Conservation (phyloP, 2,888 invertebrate species). For the Abscondita cerata region DNA sequence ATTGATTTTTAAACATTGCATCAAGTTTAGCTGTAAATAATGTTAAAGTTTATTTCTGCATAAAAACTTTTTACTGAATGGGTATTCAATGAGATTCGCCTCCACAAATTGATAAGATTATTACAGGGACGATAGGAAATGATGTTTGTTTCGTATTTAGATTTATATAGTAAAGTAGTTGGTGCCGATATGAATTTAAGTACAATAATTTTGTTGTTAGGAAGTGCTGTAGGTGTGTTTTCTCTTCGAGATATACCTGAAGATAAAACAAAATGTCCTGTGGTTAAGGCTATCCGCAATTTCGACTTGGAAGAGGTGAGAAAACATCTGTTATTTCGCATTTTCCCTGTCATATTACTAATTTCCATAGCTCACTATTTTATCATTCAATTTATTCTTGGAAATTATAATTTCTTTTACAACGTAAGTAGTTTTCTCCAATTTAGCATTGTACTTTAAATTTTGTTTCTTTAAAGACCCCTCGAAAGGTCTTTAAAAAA, state of each 20-base stretch:
- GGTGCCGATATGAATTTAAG: conserved; percentile 18
- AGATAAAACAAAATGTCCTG: conserved; percentile 74
- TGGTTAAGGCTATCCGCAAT: conserved; percentile 80
- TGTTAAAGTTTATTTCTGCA: too few species aligned
- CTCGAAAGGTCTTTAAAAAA: too few species aligned
- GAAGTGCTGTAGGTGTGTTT: neutral
- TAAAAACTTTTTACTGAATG: neutral
- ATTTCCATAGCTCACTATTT: too few species aligned
- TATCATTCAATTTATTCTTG: too few species aligned
- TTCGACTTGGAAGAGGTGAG: conserved; percentile 77
- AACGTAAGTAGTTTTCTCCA: too few species aligned
- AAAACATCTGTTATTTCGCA: too few species aligned
- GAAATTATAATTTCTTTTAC: too few species aligned
- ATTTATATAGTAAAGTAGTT: neutral
- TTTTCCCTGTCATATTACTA: too few species aligned
- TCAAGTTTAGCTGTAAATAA: too few species aligned
- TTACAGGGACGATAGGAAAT: conserved; percentile 11
- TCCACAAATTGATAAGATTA: conserved; percentile 15
- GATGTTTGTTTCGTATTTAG: conserved; percentile 10
- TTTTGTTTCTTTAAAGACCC: too few species aligned
- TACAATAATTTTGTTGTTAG: conserved; percentile 8
- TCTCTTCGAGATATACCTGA: conserved; percentile 59
- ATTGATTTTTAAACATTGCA: too few species aligned
- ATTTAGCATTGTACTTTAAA: too few species aligned
- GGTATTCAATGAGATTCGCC: conserved; percentile 15